Base-by-base conservation (phyloP, 2,113 vertebrate genomes). In the Xiphorhynchus elegans region DNA sequence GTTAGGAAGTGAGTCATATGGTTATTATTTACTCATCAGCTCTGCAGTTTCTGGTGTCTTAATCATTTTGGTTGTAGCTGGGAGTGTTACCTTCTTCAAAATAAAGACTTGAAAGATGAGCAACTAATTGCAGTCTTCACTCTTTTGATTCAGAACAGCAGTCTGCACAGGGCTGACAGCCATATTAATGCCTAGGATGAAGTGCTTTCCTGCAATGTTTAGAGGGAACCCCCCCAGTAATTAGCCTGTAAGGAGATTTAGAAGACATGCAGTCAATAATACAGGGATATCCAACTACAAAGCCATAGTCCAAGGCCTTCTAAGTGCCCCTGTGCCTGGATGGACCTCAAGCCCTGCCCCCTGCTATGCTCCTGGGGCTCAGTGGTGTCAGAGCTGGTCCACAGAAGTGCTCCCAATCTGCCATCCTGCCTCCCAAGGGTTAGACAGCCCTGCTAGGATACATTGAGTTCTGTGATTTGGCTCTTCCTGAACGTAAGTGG, bases 1-100 rank as follows among this genome's bases (percentile, higher is more conserved):
- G 79, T 46, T 96, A 89, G 89, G 77, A 92, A 91, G 88, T 95
- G 77, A 96, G 92, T 97, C 95, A 96, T 49, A 79, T 87, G 75
- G 86, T 77, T 95, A 78, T 78, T 94, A 94, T 73, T 96, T 94
- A 92, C 84, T 92, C 95, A 90, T 92, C 87, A 83, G 49, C 79
- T 90, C 83, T 84, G 73, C 80, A 75, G 44, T 69, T 95, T 68
- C 74, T 96, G 40, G 66, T 76, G 47, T 74, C 84, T 93, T 95
- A 87, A 94, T 95, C 33, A 53, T 87, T 89, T 89, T 4, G 4
- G 47, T 85, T 74, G 40, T 90, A 89, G 81, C 84, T 83, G 69
- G 64, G 47, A 84, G 70, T 80, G 49, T 70, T 94, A 73, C 89
- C 55, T 83, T 93, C 83, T 87, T 53, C 44, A 92, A 58, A 94